Conservation (phyloP, 2,888 invertebrate species). For the Conchocele bisecta region DNA sequence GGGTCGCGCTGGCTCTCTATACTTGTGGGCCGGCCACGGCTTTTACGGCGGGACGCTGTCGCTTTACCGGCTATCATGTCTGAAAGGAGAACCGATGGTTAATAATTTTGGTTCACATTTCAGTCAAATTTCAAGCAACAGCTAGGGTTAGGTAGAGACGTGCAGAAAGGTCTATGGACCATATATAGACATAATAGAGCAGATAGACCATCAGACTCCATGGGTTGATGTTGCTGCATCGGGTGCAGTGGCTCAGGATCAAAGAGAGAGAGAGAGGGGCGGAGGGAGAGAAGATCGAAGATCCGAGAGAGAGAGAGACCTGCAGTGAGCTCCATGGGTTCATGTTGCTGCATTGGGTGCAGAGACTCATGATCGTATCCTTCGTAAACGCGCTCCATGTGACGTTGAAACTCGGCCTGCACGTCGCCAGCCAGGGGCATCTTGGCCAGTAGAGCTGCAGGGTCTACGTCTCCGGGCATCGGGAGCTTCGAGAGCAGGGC, state of each 20-base stretch:
- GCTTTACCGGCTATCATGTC: constrained; percentile 42
- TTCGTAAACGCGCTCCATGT: constrained; percentile 33
- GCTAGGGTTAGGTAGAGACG: neutral
- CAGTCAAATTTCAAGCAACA: neutral
- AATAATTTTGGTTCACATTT: no score
- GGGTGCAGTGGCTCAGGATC: no score
- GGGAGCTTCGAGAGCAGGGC: constrained; percentile 50
- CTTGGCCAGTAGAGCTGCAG: constrained; percentile 54
- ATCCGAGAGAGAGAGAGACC: constrained; percentile 30
- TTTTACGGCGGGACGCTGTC: constrained; percentile 44
- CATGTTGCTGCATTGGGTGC: constrained; percentile 50
- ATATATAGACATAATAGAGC: no score
- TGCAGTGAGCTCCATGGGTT: constrained; percentile 56
- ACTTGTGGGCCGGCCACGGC: constrained; percentile 57
- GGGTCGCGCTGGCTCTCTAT: constrained; percentile 57
- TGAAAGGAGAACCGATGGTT: no score
- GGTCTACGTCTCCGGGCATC: constrained; percentile 45
- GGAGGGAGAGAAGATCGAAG: no score
- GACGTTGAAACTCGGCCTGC: constrained; percentile 50
- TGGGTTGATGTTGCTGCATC: no score
- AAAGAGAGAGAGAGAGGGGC: no score
- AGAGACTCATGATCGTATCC: constrained; percentile 48
- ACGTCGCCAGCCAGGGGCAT: constrained; percentile 35
- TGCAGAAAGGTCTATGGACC: neutral
- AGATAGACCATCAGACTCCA: no score